A percentile compares a stretch with the other conserved stretches of the same genome.
phyloP scores from a whole-genome alignment of 1,140 invertebrate species.

The Polyergus mexicanus region DNA sequence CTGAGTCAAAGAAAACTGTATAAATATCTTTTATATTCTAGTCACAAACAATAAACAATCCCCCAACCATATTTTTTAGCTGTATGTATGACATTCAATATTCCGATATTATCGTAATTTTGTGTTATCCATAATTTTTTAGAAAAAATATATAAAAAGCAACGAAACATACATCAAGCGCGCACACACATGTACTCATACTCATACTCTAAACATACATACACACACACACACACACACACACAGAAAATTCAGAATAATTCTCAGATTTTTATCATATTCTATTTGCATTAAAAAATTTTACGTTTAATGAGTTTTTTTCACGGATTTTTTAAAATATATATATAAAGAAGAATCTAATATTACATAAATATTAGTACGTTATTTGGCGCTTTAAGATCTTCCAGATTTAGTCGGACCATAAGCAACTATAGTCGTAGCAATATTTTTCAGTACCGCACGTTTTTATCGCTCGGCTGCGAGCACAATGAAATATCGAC shows the following conservation, averaged over 20 bases:
- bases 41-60: neutral
- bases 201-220: no score
- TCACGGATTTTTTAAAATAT: neutral
- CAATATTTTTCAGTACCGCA: slow-evolving; percentile 53
- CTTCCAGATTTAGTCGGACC: neutral
- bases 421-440: slow-evolving; percentile 11
- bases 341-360: neutral
- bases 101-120: neutral
- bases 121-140: neutral
- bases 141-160: neutral
- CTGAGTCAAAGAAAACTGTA: slow-evolving; percentile 19
- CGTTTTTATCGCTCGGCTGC: slow-evolving; percentile 49
- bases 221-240: no score
- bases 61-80: neutral
- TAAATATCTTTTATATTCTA: neutral
- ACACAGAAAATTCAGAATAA: neutral
- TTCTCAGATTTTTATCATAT: neutral
- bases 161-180: no score
- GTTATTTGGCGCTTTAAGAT: slow-evolving; percentile 1
- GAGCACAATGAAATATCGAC: slow-evolving; percentile 55
- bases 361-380: neutral
- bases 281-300: neutral
- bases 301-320: neutral
- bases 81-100: neutral
- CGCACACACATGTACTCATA: no score